These are phyloP conservation scores for Clamator glandarius DNA, from an alignment of 2,797 vertebrate species.

Conservation along the genomic window DNA sequence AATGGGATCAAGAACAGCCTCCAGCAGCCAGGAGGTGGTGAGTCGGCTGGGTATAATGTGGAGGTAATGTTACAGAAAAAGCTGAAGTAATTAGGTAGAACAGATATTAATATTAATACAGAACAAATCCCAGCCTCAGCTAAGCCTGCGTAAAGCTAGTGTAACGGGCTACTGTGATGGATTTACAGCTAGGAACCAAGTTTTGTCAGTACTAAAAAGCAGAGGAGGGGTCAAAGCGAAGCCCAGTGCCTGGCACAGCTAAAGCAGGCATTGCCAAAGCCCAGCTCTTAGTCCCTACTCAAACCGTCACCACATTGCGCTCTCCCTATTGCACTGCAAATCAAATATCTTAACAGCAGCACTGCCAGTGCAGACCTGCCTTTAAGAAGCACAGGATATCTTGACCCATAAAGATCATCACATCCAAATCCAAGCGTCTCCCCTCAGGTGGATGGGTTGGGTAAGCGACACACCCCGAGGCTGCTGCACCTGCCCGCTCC, in stretches of 20 bases:
- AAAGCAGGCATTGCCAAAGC: not conserved
- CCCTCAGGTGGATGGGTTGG: accelerated
- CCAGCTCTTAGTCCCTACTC: not conserved
- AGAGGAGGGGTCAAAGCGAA: not conserved
- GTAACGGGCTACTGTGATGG: not conserved
- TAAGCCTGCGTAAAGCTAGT: not conserved
- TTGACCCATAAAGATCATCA: not conserved
- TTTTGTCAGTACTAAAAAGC: not conserved
- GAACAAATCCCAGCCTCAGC: not conserved
- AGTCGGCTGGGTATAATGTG: not conserved
- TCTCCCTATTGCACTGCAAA: accelerated
- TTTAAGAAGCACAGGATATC: not conserved
- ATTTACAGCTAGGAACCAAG: not conserved
- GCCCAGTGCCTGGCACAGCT: not conserved
- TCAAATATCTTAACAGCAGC: accelerated
- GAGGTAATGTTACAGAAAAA: not conserved
- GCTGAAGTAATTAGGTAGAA: constrained; percentile 3
- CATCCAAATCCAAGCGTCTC: accelerated
- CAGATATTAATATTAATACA: constrained; percentile 32
- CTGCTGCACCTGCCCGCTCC: not conserved
- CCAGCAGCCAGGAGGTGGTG: constrained; percentile 60
- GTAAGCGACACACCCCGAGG: accelerated
- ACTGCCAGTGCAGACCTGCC: not conserved
- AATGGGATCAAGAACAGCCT: constrained; percentile 76
- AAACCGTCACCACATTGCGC: accelerated